phyloP scores from a whole-genome alignment of 2,797 vertebrate genomes.

The Zalophus californianus region DNA sequence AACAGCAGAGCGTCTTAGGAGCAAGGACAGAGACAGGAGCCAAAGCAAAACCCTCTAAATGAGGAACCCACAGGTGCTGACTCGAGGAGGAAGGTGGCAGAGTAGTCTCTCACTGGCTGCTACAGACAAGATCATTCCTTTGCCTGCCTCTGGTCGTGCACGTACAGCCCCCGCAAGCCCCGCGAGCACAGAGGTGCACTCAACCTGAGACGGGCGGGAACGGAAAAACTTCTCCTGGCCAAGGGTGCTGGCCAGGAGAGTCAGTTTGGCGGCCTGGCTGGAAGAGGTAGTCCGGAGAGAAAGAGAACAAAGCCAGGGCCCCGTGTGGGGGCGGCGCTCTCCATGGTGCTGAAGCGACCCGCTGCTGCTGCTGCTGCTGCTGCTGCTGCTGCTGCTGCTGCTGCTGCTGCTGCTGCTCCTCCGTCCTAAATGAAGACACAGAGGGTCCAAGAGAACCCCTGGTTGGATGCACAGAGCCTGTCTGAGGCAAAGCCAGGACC shows the following conservation, averaged over 20 bases:
- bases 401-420: accelerated
- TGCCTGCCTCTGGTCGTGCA: background rate
- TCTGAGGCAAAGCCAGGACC: background rate
- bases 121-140: background rate
- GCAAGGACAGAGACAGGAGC: background rate
- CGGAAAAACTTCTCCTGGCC: background rate
- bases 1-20: background rate
- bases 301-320: accelerated
- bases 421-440: no score
- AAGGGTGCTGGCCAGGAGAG: accelerated
- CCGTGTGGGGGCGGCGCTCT: background rate
- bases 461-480: background rate
- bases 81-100: background rate
- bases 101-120: background rate
- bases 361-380: no score
- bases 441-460: background rate
- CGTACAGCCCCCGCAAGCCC: accelerated
- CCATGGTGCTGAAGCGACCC: constrained; percentile 79
- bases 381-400: no score
- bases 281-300: background rate
- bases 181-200: background rate
- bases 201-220: background rate
- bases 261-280: background rate
- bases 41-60: background rate
- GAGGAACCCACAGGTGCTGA: background rate